Evolutionary conservation across 2,888 invertebrate genomes (phyloP).

Genomic region (Chromoteleia sp.): DNA sequence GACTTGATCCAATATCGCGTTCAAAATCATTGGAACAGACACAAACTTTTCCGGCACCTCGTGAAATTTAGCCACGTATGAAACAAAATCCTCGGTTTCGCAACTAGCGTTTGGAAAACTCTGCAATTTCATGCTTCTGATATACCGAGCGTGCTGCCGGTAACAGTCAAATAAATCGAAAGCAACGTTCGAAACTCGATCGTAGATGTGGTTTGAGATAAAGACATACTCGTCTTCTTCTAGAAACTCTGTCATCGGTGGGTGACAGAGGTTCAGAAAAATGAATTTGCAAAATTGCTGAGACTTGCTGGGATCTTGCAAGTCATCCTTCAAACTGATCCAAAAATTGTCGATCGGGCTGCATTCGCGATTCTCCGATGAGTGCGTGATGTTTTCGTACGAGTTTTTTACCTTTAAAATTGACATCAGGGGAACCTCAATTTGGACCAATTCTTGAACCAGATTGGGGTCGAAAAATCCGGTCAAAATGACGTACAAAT

Average conservation of each 20-base stretch:
- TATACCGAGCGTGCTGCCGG: conserved; percentile 85
- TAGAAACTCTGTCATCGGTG: conserved; percentile 51
- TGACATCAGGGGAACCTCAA: conserved; percentile 76
- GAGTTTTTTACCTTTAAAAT: conserved; percentile 76
- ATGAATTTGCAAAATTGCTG: conserved; percentile 74
- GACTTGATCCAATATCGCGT: conserved; percentile 77
- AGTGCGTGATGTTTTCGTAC: conserved; percentile 28
- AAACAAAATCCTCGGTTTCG: conserved; percentile 21
- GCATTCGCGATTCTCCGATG: background rate
- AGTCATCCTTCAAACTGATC: conserved; percentile 65
- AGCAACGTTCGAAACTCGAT: conserved; percentile 85
- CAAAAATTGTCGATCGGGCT: conserved; percentile 74
- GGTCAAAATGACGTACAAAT: conserved; percentile 86
- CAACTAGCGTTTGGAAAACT: conserved; percentile 63
- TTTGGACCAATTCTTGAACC: conserved; percentile 74
- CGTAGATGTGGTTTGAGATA: conserved; percentile 84
- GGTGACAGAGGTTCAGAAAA: conserved; percentile 70
- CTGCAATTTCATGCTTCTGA: conserved; percentile 84
- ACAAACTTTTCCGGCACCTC: conserved; percentile 74
- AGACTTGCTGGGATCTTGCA: conserved; percentile 75
- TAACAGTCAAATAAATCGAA: conserved; percentile 86
- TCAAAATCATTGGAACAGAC: conserved; percentile 75
- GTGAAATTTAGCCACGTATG: conserved; percentile 73
- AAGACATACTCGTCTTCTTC: conserved; percentile 34
- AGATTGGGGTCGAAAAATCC: conserved; percentile 84